phyloP scores from a whole-genome alignment of 2,888 invertebrate species.

The Blastobasis adustella region DNA sequence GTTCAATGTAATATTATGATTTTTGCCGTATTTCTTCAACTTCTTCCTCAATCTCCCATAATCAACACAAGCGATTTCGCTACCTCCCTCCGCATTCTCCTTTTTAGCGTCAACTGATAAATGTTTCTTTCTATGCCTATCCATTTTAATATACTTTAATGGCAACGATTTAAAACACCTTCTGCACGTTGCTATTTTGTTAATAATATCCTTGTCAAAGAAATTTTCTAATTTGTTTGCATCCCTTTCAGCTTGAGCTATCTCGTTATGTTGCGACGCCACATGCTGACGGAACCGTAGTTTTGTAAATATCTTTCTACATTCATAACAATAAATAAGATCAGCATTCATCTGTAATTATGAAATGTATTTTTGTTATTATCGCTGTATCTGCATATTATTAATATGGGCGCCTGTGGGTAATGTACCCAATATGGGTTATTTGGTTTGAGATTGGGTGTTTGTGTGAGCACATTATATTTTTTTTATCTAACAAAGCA shows the following conservation, averaged over 20 bases:
- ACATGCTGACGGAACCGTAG: too few relatives aligned
- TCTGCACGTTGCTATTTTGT: conserved; percentile 26
- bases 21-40: conserved; percentile 33
- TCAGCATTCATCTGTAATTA: too few relatives aligned
- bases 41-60: conserved; percentile 35
- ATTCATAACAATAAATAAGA: neutral
- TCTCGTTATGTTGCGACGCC: too few relatives aligned
- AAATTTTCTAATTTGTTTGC: conserved; percentile 10
- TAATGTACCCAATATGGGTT: too few relatives aligned
- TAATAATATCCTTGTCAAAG: conserved; percentile 22
- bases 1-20: conserved; percentile 39
- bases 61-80: conserved; percentile 14
- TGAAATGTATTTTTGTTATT: neutral
- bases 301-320: neutral
- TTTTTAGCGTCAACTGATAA: neutral
- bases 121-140: neutral
- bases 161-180: conserved; percentile 25
- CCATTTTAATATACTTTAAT: conserved; percentile 13
- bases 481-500: too few relatives aligned
- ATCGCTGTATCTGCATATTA: too few relatives aligned
- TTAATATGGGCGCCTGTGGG: too few relatives aligned
- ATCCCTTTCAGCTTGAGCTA: too few relatives aligned
- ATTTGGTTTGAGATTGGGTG: too few relatives aligned
- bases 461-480: too few relatives aligned
- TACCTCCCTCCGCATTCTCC: too few relatives aligned